Percentiles rank a stretch among this genome's conserved stretches.
Conservation (phyloP, 2,797 vertebrate species). For the Lithobates sylvaticus region DNA sequence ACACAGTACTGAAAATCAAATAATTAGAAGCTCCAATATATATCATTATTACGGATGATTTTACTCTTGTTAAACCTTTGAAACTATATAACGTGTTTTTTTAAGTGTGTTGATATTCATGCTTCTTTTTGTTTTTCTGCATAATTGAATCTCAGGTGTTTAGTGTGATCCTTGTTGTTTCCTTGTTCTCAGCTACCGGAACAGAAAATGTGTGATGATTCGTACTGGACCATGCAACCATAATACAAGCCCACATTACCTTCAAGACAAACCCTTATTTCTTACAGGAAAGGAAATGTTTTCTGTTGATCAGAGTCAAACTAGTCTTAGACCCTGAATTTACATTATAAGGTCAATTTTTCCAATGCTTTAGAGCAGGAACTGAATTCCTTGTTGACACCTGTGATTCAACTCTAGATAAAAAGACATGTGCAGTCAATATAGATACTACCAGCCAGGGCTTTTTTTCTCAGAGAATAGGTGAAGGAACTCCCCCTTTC, state of each 20-base stretch:
- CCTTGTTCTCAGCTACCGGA: conserved; percentile 32
- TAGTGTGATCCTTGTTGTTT: conserved; percentile 43
- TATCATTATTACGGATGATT: not conserved
- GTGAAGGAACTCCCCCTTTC: too few relatives aligned
- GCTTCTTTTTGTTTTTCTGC: conserved; percentile 48
- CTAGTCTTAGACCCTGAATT: not conserved
- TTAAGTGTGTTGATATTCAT: conserved; percentile 48
- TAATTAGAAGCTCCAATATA: not conserved
- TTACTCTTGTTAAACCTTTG: not conserved
- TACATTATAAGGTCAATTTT: not conserved
- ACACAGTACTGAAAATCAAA: not conserved
- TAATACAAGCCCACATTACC: conserved; percentile 31
- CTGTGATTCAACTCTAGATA: not conserved
- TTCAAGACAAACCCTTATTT: conserved; percentile 33
- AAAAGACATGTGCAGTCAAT: not conserved
- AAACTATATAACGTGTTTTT: not conserved
- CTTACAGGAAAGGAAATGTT: conserved; percentile 46
- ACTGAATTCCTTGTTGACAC: not conserved
- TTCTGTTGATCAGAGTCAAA: not conserved
- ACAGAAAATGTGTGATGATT: conserved; percentile 51
- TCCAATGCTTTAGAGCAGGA: not conserved
- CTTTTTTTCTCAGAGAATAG: too few relatives aligned
- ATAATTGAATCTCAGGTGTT: conserved; percentile 58
- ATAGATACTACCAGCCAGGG: not conserved
- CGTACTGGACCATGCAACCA: conserved; percentile 32